phyloP scores from a whole-genome alignment of 2,113 vertebrate species.

The Rhinoptilus africanus region DNA sequence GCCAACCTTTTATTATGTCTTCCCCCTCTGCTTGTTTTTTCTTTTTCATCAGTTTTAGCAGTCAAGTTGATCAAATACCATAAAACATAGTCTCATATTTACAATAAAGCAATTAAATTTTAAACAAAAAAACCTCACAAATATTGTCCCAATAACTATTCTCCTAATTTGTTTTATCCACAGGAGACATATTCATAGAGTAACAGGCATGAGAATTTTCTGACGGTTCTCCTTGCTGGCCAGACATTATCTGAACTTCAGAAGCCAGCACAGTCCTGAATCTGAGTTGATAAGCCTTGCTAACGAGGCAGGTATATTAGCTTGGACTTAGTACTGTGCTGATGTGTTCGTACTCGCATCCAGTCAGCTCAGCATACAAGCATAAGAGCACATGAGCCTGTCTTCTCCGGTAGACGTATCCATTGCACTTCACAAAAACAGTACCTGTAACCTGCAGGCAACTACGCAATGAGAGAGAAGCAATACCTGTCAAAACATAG shows the following conservation, averaged over 20 bases:
- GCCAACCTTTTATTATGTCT: background rate
- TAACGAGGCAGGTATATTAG: background rate
- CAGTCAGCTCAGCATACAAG: background rate
- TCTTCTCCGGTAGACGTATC: background rate
- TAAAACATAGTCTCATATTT: background rate
- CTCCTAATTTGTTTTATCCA: background rate
- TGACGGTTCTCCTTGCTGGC: background rate
- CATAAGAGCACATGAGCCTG: background rate
- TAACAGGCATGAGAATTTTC: background rate
- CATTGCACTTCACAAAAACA: background rate
- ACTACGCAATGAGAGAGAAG: background rate
- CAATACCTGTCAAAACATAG: constrained; percentile 38
- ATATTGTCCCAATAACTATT: background rate
- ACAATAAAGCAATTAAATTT: background rate
- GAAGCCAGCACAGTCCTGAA: background rate
- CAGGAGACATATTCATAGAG: background rate
- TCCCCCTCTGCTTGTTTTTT: background rate
- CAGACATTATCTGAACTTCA: background rate
- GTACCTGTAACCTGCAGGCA: constrained; percentile 14
- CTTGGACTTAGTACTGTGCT: background rate
- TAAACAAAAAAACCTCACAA: background rate
- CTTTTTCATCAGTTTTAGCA: background rate
- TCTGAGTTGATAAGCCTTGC: background rate
- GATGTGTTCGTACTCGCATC: background rate
- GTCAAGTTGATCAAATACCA: background rate